These are phyloP conservation scores for Salvator merianae DNA, from an alignment of 2,113 vertebrate species.

Conservation along the genomic window DNA sequence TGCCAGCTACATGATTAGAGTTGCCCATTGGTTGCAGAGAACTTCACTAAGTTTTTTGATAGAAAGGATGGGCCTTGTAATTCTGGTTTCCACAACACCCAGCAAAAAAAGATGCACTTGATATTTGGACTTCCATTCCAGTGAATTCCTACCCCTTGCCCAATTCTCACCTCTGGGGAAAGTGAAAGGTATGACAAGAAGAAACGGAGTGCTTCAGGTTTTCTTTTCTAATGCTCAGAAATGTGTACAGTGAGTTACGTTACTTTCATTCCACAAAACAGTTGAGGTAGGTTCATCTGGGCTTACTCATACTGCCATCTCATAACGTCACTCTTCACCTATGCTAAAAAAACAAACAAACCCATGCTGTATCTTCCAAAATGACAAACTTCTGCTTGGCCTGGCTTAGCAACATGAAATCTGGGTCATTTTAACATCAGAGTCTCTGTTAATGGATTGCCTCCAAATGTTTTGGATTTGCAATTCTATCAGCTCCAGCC, in stretches of 20 bases:
- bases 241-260: too few relatives aligned
- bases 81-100: neutral
- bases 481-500: too few relatives aligned
- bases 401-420: too few relatives aligned
- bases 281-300: neutral
- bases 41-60: neutral
- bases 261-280: too few relatives aligned
- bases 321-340: neutral
- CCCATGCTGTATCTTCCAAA: neutral
- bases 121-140: neutral
- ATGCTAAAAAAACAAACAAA: too few relatives aligned
- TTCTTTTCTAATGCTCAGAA: neutral
- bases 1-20: neutral
- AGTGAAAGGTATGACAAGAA: neutral
- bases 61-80: neutral
- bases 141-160: neutral
- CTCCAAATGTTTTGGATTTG: too few relatives aligned
- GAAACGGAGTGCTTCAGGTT: too few relatives aligned
- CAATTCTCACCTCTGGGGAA: neutral
- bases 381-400: neutral
- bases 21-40: neutral
- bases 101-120: neutral
- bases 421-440: neutral
- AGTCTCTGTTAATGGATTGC: too few relatives aligned
- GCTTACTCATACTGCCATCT: neutral